Evolutionary conservation across 2,888 invertebrate genomes (phyloP), one percentile per base, ranked within the genome.

Genomic region (Nymphalis urticae): DNA sequence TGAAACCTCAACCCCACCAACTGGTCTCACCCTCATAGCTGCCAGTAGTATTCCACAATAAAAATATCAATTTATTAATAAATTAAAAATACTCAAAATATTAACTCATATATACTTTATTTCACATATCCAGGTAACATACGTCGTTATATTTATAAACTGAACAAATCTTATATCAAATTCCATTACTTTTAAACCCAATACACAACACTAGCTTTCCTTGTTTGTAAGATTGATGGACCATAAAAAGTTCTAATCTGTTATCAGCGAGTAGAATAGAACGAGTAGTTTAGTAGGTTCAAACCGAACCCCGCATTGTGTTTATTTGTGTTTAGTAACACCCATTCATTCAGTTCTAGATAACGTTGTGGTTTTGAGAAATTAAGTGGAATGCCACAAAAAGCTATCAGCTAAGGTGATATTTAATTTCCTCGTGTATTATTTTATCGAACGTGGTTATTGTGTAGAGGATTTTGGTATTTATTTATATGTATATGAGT

Each of bases 201-300:
- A 53, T 53, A 21, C 36, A 56, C 69, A 64, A 58, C 6, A 54
- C 19, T 58, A 42, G 42, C 19, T 19, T 61, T 54, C 48, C 69
- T 71, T 71, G 69, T 72, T 69, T 61, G 56, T 56, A 69, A 76
- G 75, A 77, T 76, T 76, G 64, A 73, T 71, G 72, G 70, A 66
- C 72, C 62, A 72, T 73, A 72, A 73, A 74, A 75, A 72, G 70
- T 73, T 68, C 66, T 53, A 27, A 54, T 50, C 66, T 32, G 71
- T 72, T 75, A 75, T 73, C 74, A 72, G 71, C 19, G 27, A 58
- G 64, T 70, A 70, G 62, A 72, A 70, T 66, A 66, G 63, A 59
- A 51, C 62, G 62, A 69, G 42, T 42, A 42, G 42, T 63, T 66
- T 71, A 69, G 42, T 42, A 42, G 42, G 66, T 66, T 71, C 63